Conservation (phyloP, 2,888 invertebrate species). For the Celastrina argiolus region DNA sequence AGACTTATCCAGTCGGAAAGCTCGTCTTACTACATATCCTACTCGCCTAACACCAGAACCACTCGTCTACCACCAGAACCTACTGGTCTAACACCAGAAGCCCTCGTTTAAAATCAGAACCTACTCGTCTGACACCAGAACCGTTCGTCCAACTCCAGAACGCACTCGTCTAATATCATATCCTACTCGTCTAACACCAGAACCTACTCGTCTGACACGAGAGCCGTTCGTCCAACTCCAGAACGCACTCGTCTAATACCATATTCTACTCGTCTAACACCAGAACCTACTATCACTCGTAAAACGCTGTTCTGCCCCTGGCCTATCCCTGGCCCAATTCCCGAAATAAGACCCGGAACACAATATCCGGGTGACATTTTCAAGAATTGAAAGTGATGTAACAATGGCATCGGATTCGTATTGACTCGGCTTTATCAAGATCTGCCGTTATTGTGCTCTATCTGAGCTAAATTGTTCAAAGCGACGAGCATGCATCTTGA, state of each 20-base stretch:
- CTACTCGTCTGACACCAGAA: background rate
- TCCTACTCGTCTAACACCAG: background rate
- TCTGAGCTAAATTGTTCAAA: conserved; percentile 19
- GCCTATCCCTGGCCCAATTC: background rate
- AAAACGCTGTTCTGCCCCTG: background rate
- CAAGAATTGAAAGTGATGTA: conserved; percentile 30
- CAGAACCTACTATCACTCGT: background rate
- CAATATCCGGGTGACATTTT: conserved; percentile 31
- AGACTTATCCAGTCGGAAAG: too few species aligned
- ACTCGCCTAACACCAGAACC: too few species aligned
- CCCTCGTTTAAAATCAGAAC: background rate
- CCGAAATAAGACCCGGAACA: conserved; percentile 18
- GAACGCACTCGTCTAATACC: background rate
- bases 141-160: background rate
- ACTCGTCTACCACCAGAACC: background rate
- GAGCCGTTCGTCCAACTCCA: background rate
- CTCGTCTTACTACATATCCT: too few species aligned
- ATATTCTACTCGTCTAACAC: background rate
- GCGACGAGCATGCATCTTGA: background rate
- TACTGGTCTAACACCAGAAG: background rate
- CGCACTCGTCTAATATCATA: background rate
- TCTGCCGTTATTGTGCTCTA: conserved; percentile 10
- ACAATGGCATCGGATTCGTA: conserved; percentile 15
- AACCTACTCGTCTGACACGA: background rate
- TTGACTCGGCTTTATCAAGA: conserved; percentile 15